These are phyloP conservation scores for Dreissena rostriformis DNA, from an alignment of 1,140 invertebrate genomes.

Conservation along the genomic window DNA sequence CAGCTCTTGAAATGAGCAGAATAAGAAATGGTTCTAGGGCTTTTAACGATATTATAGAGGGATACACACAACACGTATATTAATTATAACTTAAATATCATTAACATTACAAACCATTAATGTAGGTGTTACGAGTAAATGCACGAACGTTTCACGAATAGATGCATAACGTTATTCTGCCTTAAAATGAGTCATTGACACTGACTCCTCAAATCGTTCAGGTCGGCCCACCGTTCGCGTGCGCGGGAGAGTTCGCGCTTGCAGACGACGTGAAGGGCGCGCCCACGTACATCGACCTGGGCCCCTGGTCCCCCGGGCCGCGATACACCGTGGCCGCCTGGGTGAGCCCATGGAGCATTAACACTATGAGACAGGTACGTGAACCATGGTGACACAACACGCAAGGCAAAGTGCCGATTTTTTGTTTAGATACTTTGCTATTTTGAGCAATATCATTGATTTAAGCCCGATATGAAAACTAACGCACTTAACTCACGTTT, in stretches of 20 bases:
- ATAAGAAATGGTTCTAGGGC: too few relatives aligned
- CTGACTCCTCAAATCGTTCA: slow-evolving; percentile 17
- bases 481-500: background rate
- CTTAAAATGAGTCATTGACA: background rate
- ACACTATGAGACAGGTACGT: slow-evolving; percentile 64
- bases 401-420: background rate
- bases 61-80: too few relatives aligned
- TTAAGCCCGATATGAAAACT: background rate
- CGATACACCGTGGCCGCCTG: slow-evolving; percentile 70
- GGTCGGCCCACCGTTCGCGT: slow-evolving; percentile 74
- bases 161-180: too few relatives aligned
- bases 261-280: slow-evolving; percentile 45
- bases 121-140: too few relatives aligned
- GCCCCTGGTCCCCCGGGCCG: slow-evolving; percentile 68
- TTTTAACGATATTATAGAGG: too few relatives aligned
- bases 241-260: slow-evolving; percentile 64
- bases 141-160: too few relatives aligned
- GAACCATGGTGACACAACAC: background rate
- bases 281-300: slow-evolving; percentile 65
- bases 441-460: background rate
- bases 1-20: too few relatives aligned
- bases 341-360: slow-evolving; percentile 64
- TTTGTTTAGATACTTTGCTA: background rate
- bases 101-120: too few relatives aligned
- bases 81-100: too few relatives aligned